Evolutionary conservation across 2,113 vertebrate genomes (phyloP).

Genomic region (Amphilophus citrinellus): DNA sequence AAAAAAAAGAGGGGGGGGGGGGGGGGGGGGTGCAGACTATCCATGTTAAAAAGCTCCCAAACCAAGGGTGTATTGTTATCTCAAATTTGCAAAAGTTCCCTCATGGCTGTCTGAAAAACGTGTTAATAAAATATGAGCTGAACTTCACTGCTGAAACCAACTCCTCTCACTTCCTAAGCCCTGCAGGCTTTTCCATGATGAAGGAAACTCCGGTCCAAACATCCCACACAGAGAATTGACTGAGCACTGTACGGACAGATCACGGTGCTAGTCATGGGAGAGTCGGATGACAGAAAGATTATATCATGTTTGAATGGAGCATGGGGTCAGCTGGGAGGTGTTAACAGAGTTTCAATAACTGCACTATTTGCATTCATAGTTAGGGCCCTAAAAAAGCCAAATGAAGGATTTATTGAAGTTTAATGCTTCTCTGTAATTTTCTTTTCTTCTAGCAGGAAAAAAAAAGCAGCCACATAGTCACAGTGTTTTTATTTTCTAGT

Average conservation of each 20-base stretch:
- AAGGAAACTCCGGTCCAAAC: constrained; percentile 14
- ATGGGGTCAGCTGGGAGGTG: constrained; percentile 37
- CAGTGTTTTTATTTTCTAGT: not conserved
- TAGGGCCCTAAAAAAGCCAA: not conserved
- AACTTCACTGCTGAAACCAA: constrained; percentile 11
- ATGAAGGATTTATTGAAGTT: not conserved
- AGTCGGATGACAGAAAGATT: constrained; percentile 55
- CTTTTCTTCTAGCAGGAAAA: not conserved
- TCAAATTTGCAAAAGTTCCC: not conserved
- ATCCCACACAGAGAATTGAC: constrained; percentile 14
- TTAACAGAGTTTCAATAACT: constrained; percentile 4
- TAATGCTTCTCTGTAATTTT: not conserved
- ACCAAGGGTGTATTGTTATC: not conserved
- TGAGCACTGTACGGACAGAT: not conserved
- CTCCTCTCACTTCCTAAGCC: constrained; percentile 13
- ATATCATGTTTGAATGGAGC: constrained; percentile 28
- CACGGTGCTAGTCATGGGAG: constrained; percentile 52
- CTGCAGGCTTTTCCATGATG: constrained; percentile 23
- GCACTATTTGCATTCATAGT: not conserved
- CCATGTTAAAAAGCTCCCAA: not conserved
- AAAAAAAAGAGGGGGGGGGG: not conserved
- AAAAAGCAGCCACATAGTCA: not conserved
- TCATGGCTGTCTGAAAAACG: not conserved
- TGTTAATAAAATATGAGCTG: constrained; percentile 11
- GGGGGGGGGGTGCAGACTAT: not conserved